phyloP scores from a whole-genome alignment of 2,797 vertebrate species.

The Arnoldichthys spilopterus region DNA sequence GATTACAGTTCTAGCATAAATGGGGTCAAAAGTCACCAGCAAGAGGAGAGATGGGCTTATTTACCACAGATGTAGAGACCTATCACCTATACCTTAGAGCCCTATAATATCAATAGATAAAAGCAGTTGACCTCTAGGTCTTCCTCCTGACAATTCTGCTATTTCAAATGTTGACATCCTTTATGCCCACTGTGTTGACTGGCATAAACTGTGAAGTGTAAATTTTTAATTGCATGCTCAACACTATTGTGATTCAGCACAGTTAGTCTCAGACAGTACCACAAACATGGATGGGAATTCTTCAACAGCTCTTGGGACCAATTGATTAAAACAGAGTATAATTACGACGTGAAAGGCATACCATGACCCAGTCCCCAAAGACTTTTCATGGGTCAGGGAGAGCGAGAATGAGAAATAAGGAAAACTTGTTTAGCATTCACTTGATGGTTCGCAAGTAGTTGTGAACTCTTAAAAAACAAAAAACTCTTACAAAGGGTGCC shows the following conservation, averaged over 20 bases:
- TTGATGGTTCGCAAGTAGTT: no score
- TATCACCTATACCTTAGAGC: neutral
- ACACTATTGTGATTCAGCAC: slow-evolving; percentile 22
- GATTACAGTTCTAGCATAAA: neutral
- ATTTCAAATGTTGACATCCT: slow-evolving; percentile 49
- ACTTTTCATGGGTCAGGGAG: neutral
- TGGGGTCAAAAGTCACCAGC: neutral
- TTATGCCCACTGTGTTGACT: slow-evolving; percentile 66
- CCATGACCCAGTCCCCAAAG: slow-evolving; percentile 4
- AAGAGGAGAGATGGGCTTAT: neutral
- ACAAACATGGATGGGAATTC: slow-evolving; percentile 14
- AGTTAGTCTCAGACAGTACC: slow-evolving; percentile 18
- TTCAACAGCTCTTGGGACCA: neutral
- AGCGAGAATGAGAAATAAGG: neutral
- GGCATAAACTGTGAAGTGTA: slow-evolving; percentile 32
- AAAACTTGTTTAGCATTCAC: no score
- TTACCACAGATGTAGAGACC: neutral
- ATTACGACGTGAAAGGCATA: slow-evolving; percentile 8
- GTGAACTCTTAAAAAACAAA: no score
- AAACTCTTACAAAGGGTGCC: no score
- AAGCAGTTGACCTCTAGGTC: slow-evolving; percentile 1
- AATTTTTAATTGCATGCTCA: slow-evolving; percentile 48
- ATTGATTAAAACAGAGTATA: slow-evolving; percentile 31
- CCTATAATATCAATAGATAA: slow-evolving; percentile 12
- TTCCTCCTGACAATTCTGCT: slow-evolving; percentile 55